Evolutionary conservation across 2,888 invertebrate species (phyloP), one percentile per base, ranked within the genome.

Genomic region (Spisula solida): DNA sequence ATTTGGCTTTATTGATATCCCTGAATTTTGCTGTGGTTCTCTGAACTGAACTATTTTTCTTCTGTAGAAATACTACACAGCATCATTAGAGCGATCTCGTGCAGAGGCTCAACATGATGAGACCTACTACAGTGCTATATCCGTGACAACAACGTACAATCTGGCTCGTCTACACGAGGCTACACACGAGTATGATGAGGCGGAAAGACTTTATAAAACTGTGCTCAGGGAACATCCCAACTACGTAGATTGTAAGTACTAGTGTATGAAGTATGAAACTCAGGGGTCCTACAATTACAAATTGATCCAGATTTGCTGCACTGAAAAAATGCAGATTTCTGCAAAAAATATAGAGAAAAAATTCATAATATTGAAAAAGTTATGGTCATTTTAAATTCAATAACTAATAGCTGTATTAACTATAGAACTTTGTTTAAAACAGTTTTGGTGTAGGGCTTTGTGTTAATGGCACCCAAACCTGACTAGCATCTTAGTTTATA

Each of bases 211-310:
- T 0, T 99, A 99, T 97, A 99, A 99, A 96, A 98, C 99, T 95
- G 99, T 99, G 94, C 97, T 99, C 85, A 98, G 98, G 96, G 99
- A 99, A 94, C 99, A 99, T 98, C 99, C 99, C 0, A 99, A 99
- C 96, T 99, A 99, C 96, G 98, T 99, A 41, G 99, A 99, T 96
- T 99, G 99, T 97, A 92, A 95, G 96, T 85, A 8, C 1, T 60
- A 6, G 8, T 6, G 18, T 47, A 20, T 16, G n/a, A 80, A 41
- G 2, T 41, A n/a, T n/a, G n/a, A n/a, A n/a, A n/a, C n/a, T n/a
- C n/a, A n/a, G n/a, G n/a, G n/a, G n/a, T n/a, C n/a, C n/a, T n/a
- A n/a, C n/a, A n/a, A n/a, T n/a, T n/a, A n/a, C n/a, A n/a, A n/a
- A n/a, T n/a, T n/a, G n/a, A 41, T 41, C 41, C 41, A 41, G 41